Evolutionary conservation across 2,888 invertebrate species (phyloP), one percentile per base, ranked within the genome.

Genomic region (Rhagium mordax): DNA sequence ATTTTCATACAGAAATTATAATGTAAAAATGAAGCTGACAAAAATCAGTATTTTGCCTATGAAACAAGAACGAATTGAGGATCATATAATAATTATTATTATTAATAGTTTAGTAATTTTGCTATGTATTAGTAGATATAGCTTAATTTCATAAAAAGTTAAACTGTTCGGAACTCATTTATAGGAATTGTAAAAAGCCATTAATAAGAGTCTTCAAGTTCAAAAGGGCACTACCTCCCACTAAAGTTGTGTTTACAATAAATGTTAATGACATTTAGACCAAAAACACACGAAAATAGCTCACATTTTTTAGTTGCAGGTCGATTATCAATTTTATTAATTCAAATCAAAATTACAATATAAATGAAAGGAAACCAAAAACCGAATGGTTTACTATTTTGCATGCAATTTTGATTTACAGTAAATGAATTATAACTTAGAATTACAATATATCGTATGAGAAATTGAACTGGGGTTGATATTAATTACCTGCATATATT

Each of bases 401-500:
- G 2, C 13, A 33, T 33, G 33, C 33, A 33, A 33, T 3, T 33
- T 33, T 33, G 29, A 4, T 16, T 51, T 51, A 51, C 8, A 51
- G 7, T 18, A n/a, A n/a, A 7, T n/a, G 13, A 51, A 1, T 8
- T 20, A 2, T 18, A 20, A 20, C 13, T 20, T 10, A 10, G 21
- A 24, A n/a, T 53, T 21, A 7, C 6, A 20, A 5, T 5, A 21
- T n/a, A 24, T 4, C 24, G 24, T 24, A 24, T 4, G 6, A 24
- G 3, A 24, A 24, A 3, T 24, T 6, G 24, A n/a, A 41, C 41
- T 13, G 41, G 5, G 3, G 6, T 24, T 55, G 27, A 33, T 53
- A n/a, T 16, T 24, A n/a, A 16, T 57, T 70, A 77, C 77, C 77
- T 77, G 70, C 16, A 77, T 74, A 64, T 75, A 75, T 61, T 77